Evolutionary conservation across 2,888 invertebrate species (phyloP).

Genomic region (Thymelicus acteon): DNA sequence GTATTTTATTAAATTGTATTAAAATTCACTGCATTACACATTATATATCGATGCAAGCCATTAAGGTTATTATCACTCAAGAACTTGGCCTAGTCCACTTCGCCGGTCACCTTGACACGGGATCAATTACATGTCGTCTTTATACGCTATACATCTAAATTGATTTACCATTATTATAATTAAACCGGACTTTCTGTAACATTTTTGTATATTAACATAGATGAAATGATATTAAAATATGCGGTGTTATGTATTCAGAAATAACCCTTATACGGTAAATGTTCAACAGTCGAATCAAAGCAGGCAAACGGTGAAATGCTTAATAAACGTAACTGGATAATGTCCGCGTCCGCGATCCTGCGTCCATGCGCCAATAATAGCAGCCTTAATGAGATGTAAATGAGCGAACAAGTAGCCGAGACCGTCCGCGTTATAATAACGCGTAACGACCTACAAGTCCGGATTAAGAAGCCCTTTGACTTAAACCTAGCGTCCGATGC

Average conservation of each 20-base stretch:
- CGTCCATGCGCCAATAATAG: conserved; percentile 75
- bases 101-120: conserved; percentile 8
- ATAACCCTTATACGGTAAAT: conserved; percentile 17
- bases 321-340: conserved; percentile 39
- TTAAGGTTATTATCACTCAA: conserved; percentile 9
- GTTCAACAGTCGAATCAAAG: conserved; percentile 31
- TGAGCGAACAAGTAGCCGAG: conserved; percentile 82
- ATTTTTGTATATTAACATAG: background rate
- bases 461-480: conserved; percentile 85
- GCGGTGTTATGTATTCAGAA: background rate
- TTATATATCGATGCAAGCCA: background rate
- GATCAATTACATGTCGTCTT: background rate
- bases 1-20: background rate
- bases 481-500: conserved; percentile 75
- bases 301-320: conserved; percentile 40
- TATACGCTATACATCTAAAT: background rate
- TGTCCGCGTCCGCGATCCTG: conserved; percentile 24
- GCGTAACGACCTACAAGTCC: conserved; percentile 85
- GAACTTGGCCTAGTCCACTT: conserved; percentile 9
- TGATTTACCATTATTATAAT: conserved; percentile 2
- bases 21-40: background rate
- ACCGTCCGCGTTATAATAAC: conserved; percentile 83
- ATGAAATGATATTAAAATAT: background rate
- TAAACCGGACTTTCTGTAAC: background rate
- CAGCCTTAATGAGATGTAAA: conserved; percentile 84